Percentiles rank a stretch among this genome's conserved stretches.
These are phyloP conservation scores for Lutjanus argentimaculatus DNA, from an alignment of 2,797 vertebrate species.

Conservation along the genomic window DNA sequence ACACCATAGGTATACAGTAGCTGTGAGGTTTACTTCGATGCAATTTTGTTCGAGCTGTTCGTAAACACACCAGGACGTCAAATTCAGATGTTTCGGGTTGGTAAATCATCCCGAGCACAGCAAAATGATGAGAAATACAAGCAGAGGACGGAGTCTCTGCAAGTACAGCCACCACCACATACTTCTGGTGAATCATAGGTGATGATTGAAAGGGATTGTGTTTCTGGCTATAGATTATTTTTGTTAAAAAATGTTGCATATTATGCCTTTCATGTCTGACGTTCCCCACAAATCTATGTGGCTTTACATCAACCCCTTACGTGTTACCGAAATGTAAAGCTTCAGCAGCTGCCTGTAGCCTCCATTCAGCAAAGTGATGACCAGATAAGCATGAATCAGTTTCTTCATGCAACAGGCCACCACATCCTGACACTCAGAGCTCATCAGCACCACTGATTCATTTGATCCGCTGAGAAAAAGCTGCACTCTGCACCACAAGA, in stretches of 20 bases:
- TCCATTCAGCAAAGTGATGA: constrained; percentile 34
- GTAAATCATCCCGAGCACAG: no score
- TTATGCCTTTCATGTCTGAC: not conserved
- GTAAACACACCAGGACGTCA: no score
- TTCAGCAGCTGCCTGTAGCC: constrained; percentile 22
- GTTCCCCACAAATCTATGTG: not conserved
- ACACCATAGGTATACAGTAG: not conserved
- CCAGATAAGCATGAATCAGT: constrained; percentile 58
- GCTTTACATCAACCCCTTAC: not conserved
- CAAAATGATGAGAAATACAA: no score
- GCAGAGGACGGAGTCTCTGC: no score
- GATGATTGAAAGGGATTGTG: no score
- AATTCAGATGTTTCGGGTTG: no score
- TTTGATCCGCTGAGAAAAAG: not conserved
- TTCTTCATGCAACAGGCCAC: constrained; percentile 34
- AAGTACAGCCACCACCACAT: no score
- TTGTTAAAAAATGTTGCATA: no score
- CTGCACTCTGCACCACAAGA: constrained; percentile 26
- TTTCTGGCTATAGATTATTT: no score
- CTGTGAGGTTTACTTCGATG: not conserved
- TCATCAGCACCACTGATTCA: constrained; percentile 11
- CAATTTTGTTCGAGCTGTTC: no score
- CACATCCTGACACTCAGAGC: constrained; percentile 70
- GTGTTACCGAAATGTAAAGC: not conserved
- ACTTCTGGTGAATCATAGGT: no score